Conservation (phyloP, 2,113 vertebrate species). For the Rhinopomastus cyanomelas region DNA sequence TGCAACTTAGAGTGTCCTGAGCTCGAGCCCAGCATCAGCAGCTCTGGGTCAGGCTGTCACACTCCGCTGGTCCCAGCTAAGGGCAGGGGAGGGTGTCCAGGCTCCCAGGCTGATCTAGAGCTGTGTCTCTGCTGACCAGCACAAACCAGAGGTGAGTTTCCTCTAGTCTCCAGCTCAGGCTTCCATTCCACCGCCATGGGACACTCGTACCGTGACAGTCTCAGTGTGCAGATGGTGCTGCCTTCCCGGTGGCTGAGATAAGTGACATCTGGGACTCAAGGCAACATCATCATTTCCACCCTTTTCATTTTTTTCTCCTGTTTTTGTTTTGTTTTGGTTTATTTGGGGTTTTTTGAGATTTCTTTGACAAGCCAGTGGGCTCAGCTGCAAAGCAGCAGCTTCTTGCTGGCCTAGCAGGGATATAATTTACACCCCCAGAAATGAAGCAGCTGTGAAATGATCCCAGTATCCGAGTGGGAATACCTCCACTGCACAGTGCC, state of each 20-base stretch:
- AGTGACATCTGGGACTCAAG: neutral
- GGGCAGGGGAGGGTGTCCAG: neutral
- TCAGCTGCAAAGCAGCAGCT: slow-evolving; percentile 9
- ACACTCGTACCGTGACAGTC: accelerated
- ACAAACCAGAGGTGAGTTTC: neutral
- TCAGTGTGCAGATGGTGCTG: neutral
- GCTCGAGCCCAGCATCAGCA: neutral
- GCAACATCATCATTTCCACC: neutral
- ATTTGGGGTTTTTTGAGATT: neutral
- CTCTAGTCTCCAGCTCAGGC: neutral
- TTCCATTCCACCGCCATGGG: accelerated
- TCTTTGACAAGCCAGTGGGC: neutral
- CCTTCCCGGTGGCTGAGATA: neutral
- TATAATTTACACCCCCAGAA: neutral
- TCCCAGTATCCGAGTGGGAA: neutral
- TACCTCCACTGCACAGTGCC: neutral
- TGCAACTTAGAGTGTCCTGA: too few species aligned
- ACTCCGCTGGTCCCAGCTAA: neutral
- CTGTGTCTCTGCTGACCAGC: neutral
- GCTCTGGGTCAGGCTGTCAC: neutral
- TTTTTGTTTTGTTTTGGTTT: neutral
- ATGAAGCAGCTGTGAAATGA: neutral
- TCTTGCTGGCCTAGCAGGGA: neutral
- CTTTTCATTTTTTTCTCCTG: too few species aligned
- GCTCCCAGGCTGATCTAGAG: neutral